Percentiles rank a stretch among this genome's conserved stretches.
Evolutionary conservation across 2,113 vertebrate species (phyloP).

Genomic region (Apteryx owenii): DNA sequence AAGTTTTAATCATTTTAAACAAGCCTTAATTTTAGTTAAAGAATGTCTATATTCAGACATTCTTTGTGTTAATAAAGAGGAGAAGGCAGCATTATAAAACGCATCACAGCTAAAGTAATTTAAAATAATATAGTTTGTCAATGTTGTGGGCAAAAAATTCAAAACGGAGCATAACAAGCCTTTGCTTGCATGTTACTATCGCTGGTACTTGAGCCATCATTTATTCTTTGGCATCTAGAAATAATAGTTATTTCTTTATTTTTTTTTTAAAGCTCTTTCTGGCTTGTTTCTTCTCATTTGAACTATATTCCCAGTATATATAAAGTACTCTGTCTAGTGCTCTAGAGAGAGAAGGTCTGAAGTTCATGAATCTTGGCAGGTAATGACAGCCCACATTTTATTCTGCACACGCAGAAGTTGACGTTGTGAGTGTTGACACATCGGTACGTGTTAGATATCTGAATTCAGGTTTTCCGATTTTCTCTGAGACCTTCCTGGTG

Average conservation of each 20-base stretch:
- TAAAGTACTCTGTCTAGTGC: background rate
- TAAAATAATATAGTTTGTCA: background rate
- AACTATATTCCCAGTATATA: background rate
- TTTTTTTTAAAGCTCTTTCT: background rate
- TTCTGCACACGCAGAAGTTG: background rate
- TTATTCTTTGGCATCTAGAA: background rate
- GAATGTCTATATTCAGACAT: background rate
- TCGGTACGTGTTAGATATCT: background rate
- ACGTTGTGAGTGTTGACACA: background rate
- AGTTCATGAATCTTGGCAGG: background rate
- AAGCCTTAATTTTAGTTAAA: background rate
- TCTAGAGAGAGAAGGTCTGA: background rate
- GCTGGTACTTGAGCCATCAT: too few relatives aligned
- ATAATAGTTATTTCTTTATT: background rate
- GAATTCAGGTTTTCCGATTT: background rate
- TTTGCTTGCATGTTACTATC: background rate
- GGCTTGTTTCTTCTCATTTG: background rate
- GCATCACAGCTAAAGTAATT: background rate
- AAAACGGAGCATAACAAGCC: background rate
- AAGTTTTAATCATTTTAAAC: background rate
- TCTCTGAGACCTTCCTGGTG: background rate
- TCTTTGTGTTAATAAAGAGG: background rate
- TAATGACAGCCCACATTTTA: background rate
- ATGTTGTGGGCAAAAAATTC: background rate
- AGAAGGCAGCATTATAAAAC: background rate